These are phyloP conservation scores for Apomyelois bistriatella DNA, from an alignment of 2,888 invertebrate genomes.

Conservation along the genomic window DNA sequence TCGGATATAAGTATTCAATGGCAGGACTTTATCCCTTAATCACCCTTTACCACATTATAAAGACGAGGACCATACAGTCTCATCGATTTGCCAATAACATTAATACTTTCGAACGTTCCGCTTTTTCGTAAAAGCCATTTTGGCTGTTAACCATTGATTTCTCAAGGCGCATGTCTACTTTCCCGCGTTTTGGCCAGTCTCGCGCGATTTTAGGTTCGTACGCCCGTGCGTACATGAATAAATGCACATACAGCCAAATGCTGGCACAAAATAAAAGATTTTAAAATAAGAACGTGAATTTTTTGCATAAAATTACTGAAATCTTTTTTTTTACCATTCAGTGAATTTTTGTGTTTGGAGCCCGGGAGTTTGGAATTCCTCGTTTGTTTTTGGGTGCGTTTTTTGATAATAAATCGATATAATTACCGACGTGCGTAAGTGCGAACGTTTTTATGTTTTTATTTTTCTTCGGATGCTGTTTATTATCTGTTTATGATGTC, in stretches of 20 bases:
- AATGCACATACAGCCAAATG: constrained; percentile 24
- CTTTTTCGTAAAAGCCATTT: constrained; percentile 29
- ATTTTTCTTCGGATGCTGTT: not conserved
- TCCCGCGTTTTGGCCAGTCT: constrained; percentile 34
- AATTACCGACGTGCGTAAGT: constrained; percentile 24
- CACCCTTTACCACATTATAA: too few species aligned
- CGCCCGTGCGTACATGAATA: constrained; percentile 31
- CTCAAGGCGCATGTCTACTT: constrained; percentile 69
- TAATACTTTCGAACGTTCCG: constrained; percentile 31
- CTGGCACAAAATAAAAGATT: constrained; percentile 24
- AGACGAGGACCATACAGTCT: too few species aligned
- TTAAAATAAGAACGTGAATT: constrained; percentile 17
- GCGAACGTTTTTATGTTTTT: constrained; percentile 1
- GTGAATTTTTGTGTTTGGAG: constrained; percentile 14
- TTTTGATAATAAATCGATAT: constrained; percentile 37
- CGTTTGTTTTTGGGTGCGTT: constrained; percentile 35
- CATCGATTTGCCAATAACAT: not conserved
- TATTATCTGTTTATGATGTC: not conserved
- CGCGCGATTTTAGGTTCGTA: constrained; percentile 38
- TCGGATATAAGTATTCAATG: too few species aligned
- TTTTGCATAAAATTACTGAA: not conserved
- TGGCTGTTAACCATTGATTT: constrained; percentile 66
- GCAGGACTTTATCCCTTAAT: too few species aligned
- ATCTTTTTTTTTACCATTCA: constrained; percentile 16
- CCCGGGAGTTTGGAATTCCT: not conserved